These are phyloP conservation scores for Podargus strigoides DNA, from an alignment of 2,797 vertebrate species.

Conservation along the genomic window DNA sequence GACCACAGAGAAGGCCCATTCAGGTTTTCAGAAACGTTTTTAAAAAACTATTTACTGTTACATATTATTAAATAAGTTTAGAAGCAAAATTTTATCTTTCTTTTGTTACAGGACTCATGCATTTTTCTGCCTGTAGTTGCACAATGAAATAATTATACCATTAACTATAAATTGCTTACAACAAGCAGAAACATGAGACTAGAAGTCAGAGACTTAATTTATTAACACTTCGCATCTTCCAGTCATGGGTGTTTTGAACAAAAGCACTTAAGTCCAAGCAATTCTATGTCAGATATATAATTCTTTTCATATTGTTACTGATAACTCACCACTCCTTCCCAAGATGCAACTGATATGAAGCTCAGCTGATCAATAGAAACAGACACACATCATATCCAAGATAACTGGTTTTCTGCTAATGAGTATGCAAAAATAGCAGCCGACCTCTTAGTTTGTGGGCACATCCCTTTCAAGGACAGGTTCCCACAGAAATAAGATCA, in stretches of 20 bases:
- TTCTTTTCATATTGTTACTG: neutral
- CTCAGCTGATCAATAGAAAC: neutral
- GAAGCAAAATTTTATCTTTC: neutral
- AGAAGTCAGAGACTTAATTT: neutral
- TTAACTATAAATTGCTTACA: slow-evolving; percentile 47
- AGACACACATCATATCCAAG: neutral
- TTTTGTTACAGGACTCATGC: slow-evolving; percentile 7
- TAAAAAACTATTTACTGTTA: neutral
- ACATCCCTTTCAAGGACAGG: slow-evolving; percentile 16
- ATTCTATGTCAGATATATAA: neutral
- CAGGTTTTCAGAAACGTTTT: neutral
- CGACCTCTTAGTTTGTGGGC: neutral
- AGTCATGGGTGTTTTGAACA: neutral
- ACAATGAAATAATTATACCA: slow-evolving; percentile 32
- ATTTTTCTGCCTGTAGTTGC: slow-evolving; percentile 31
- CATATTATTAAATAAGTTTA: slow-evolving; percentile 18
- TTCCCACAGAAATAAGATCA: neutral
- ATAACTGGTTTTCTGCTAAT: neutral
- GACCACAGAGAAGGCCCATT: neutral
- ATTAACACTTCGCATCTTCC: neutral
- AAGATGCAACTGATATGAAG: neutral
- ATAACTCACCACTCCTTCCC: neutral
- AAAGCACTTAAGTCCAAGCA: neutral
- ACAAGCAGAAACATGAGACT: neutral
- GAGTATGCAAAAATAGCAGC: neutral